Base-by-base conservation (phyloP, 2,888 invertebrate genomes). In the Apamea crenata region DNA sequence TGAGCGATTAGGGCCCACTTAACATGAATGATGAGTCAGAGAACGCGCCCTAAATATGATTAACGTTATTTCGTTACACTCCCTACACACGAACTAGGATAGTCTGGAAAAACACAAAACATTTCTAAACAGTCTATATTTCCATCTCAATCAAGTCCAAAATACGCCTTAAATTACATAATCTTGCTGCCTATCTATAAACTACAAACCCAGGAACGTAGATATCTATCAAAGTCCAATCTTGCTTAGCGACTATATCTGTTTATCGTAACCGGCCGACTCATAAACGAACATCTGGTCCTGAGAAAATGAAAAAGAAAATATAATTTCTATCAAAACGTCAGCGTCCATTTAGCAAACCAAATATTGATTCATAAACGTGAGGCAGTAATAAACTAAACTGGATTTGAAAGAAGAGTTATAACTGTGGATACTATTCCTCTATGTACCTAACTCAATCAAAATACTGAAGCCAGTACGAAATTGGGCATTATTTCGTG, bases 201-300 rank as follows among this genome's bases (percentile, higher is more conserved):
- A 74, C 59, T 71, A 65, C 14, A 67, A 83, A 56, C 44, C 32
- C 32, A 67, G 81, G 69, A 67, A 83, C 56, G 61, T 29, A 74
- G 61, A 71, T 63, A 74, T 74, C 68, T 69, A 72, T 74, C 63
- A 72, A 74, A 74, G 53, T 81, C 78, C 59, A 66, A 81, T 72
- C 74, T 84, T 74, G 83, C 81, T 83, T 81, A 78, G 83, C 67
- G 78, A 79, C 76, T 79, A 80, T 80, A 74, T 59, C 73, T 88
- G 81, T 85, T 85, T 80, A 82, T 82, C 75, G 36, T 63, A 70
- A 32, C 65, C 68, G 65, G 74, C 65, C 73, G 40, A 78, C 80
- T 84, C 80, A 84, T 79, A 84, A 84, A 77, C 73, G 65, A 87
- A 82, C 84, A 87, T 86, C 75, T 87, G 80, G 75, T 65, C 63